A percentile compares a stretch with the other conserved stretches of the same genome.
Conservation (phyloP, 2,797 vertebrate genomes). For the Perodicticus potto region DNA sequence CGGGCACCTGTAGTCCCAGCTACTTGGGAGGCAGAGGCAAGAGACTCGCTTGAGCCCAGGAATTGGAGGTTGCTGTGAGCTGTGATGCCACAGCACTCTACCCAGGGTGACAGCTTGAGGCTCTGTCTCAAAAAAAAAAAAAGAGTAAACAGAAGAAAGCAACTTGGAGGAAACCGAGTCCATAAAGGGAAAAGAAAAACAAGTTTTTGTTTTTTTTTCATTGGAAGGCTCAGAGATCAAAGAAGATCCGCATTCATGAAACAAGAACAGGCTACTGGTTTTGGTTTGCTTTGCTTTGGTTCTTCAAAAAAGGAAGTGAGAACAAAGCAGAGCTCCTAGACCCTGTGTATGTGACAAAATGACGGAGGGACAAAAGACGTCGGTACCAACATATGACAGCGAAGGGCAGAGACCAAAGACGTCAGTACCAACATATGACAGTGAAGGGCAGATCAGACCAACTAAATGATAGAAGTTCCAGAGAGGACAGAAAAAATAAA, state of each 20-base stretch:
- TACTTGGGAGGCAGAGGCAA: no score
- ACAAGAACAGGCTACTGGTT: neutral
- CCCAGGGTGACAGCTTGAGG: no score
- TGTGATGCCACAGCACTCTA: no score
- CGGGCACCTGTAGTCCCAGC: no score
- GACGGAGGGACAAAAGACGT: neutral
- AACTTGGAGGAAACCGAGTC: neutral
- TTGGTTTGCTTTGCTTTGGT: neutral
- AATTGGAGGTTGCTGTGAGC: no score
- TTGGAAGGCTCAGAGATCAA: constrained; percentile 10
- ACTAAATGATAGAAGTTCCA: neutral
- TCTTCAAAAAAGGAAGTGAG: neutral
- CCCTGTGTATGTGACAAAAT: neutral
- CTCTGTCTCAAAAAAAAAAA: no score
- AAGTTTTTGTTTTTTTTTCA: neutral
- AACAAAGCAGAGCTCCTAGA: neutral
- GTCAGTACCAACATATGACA: neutral
- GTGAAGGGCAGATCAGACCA: neutral
- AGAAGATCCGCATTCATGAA: neutral
- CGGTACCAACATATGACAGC: neutral
- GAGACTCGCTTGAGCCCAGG: no score
- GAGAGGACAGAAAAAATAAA: neutral
- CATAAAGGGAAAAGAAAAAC: constrained; percentile 8
- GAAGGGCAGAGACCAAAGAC: neutral
- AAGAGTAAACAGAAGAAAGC: neutral